Base-by-base conservation (phyloP, 2,888 invertebrate species). In the Chymomyza fuscimana region DNA sequence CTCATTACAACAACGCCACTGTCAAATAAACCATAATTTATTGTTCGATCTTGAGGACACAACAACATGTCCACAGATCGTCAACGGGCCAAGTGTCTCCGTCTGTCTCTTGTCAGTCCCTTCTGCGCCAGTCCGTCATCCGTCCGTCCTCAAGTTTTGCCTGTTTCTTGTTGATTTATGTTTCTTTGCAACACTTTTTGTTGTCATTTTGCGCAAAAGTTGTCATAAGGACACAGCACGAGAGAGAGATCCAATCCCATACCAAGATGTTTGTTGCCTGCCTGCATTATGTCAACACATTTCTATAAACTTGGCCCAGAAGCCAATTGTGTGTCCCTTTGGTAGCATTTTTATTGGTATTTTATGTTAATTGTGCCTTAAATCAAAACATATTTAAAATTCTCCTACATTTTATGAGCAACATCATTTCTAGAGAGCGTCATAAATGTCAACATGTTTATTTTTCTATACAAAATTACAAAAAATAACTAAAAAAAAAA, bases 11-110 rank as follows among this genome's bases (percentile, higher is more conserved):
- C 73, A 75, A 65, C 61, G 76, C 77, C 67, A 74, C 85, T 86
- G 88, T 88, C 85, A 81, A 81, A 81, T 84, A 78, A 74, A 69
- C 82, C 76, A 88, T 85, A 88, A 85, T 86, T 85, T 88, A 85
- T 85, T 76, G 85, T 76, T 15, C 58, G 72, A 66, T 73, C 67
- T 71, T 75, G 70, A 65, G 75, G 65, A 65, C 64, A 63, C 60
- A 36, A 56, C 22, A 56, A 25, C 58, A 58, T 58, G 58, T 25
- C 29, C 25, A 58, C 46, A 16, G 50, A 50, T 62, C 40, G 40
- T 62, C 62, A 62, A 62, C 62, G 22, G 15, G n/a, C 50, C n/a
- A 59, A n/a, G 29, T 19, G 22, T 6, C 22, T 15, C 1, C n/a
- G 12, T 58, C 58, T 58, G 58, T 25, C 29, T 40, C 52, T 29